Conservation (phyloP, 2,113 vertebrate species). For the Tupaia tana region DNA sequence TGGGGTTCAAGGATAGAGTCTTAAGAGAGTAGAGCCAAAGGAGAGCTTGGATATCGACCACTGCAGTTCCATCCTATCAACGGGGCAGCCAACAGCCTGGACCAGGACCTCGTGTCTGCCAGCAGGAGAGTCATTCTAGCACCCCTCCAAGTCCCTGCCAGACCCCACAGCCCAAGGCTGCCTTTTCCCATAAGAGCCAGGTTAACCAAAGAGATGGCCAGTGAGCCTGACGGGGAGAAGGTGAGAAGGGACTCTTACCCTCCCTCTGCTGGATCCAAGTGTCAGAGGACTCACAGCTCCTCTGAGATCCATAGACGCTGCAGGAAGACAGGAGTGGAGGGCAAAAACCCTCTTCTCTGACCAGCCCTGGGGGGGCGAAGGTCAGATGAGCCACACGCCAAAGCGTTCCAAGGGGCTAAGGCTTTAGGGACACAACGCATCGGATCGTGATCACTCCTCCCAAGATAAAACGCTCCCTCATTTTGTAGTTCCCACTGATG, state of each 20-base stretch:
- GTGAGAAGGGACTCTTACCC: background rate
- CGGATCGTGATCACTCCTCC: background rate
- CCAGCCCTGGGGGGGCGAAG: rapidly evolving
- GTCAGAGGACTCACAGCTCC: background rate
- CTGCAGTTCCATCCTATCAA: background rate
- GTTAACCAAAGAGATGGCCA: background rate
- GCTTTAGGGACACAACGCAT: background rate
- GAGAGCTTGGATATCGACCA: background rate
- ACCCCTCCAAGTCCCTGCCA: background rate
- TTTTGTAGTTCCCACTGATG: background rate
- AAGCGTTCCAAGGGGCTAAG: background rate
- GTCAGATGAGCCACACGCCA: background rate
- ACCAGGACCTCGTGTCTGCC: background rate
- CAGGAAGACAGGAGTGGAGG: background rate
- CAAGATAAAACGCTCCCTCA: background rate
- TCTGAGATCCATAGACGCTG: background rate
- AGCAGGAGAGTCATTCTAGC: background rate
- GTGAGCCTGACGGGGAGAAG: background rate
- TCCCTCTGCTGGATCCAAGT: background rate
- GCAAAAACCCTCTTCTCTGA: background rate
- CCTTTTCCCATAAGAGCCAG: background rate
- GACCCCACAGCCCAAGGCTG: background rate
- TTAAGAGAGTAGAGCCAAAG: background rate
- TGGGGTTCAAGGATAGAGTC: background rate
- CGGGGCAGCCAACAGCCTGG: rapidly evolving